Conservation (phyloP, 2,113 vertebrate species). For the Zapus hudsonius region DNA sequence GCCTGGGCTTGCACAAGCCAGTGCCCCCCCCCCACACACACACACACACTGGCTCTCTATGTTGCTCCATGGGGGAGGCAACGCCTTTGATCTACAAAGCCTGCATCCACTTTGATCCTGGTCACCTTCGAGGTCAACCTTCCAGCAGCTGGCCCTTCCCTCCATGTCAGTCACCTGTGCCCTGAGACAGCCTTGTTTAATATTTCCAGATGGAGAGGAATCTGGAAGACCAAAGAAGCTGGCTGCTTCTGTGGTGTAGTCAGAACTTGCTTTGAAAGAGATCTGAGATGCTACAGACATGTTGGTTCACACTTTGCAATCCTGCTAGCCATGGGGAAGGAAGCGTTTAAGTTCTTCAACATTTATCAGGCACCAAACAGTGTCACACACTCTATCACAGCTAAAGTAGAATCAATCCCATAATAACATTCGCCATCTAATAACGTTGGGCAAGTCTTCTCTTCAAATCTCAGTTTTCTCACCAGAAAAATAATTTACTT, state of each 20-base stretch:
- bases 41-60: neutral
- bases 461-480: neutral
- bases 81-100: slow-evolving; percentile 78
- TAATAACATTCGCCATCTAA: neutral
- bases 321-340: neutral
- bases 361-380: neutral
- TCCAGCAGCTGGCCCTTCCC: slow-evolving; percentile 59
- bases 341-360: neutral
- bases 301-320: neutral
- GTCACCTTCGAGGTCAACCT: slow-evolving; percentile 65
- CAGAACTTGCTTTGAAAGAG: neutral
- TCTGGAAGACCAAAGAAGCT: neutral
- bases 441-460: neutral
- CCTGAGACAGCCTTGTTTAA: slow-evolving; percentile 45
- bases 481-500: neutral
- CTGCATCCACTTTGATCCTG: slow-evolving; percentile 66
- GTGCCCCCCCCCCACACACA: no score
- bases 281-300: neutral
- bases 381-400: accelerated
- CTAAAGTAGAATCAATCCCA: neutral
- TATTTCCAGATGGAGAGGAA: slow-evolving; percentile 70
- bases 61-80: slow-evolving; percentile 31
- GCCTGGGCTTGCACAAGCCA: neutral
- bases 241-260: neutral
- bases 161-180: slow-evolving; percentile 70